These are phyloP conservation scores for Stomatorhinus ivindoensis DNA, from an alignment of 2,113 vertebrate genomes.

Conservation along the genomic window DNA sequence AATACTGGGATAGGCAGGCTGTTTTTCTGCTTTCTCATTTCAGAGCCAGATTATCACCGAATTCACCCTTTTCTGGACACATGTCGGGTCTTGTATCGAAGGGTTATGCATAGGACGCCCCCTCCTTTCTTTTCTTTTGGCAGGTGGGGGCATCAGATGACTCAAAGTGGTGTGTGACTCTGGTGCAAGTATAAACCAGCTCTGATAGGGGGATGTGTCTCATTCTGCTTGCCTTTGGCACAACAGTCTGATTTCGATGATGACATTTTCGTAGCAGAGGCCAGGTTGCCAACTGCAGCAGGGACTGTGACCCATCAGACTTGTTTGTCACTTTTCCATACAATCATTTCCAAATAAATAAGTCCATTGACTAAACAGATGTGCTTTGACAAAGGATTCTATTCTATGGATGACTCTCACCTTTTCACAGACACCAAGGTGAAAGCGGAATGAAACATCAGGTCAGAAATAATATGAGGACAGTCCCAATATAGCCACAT, in stretches of 20 bases:
- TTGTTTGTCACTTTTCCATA: conserved; percentile 41
- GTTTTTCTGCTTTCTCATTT: conserved; percentile 17
- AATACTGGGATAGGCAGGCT: conserved; percentile 23
- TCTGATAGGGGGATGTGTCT: conserved; percentile 38
- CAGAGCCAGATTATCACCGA: neutral
- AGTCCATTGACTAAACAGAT: neutral
- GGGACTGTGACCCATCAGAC: conserved; percentile 51
- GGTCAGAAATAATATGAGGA: neutral
- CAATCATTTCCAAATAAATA: neutral
- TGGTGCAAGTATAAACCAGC: conserved; percentile 38
- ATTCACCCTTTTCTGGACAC: conserved; percentile 24
- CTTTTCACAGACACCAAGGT: neutral
- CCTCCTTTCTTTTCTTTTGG: conserved; percentile 35
- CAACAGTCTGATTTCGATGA: conserved; percentile 30
- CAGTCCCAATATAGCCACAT: neutral
- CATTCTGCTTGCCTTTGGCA: conserved; percentile 23
- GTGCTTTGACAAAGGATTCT: conserved; percentile 4
- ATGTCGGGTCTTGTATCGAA: conserved; percentile 43
- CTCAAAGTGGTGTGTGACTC: conserved; percentile 39
- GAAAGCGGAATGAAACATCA: neutral
- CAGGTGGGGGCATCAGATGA: conserved; percentile 24
- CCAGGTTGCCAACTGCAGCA: conserved; percentile 32
- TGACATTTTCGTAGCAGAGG: conserved; percentile 26
- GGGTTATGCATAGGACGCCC: conserved; percentile 32
- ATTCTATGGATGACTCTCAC: neutral